Conservation (phyloP, 2,113 vertebrate species). For the Sturnus vulgaris region DNA sequence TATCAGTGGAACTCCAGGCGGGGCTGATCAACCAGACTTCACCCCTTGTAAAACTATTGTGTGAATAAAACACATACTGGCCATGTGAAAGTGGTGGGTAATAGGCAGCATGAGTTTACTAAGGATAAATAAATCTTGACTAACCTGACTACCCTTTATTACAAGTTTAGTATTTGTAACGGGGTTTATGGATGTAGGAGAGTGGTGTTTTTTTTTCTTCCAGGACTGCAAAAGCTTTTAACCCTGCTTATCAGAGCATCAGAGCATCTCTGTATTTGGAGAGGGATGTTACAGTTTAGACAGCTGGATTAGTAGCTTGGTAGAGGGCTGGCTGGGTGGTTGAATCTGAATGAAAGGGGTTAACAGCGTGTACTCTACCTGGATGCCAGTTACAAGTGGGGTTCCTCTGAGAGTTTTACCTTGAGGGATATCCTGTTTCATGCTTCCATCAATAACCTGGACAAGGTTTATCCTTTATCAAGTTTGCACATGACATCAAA, state of each 20-base stretch:
- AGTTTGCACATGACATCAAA: not conserved
- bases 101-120: not conserved
- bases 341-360: not conserved
- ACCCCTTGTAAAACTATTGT: fast-evolving
- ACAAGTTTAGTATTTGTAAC: not conserved
- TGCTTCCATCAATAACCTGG: not conserved
- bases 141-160: not conserved
- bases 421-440: not conserved
- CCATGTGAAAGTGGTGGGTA: not conserved
- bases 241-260: not conserved
- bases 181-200: not conserved
- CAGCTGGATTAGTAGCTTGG: not conserved
- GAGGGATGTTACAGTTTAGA: not conserved
- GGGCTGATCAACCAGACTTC: not conserved
- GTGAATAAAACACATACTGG: not conserved
- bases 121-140: not conserved
- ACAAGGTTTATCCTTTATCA: not conserved
- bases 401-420: not conserved
- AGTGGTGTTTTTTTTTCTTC: not conserved
- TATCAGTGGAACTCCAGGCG: not conserved
- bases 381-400: not conserved
- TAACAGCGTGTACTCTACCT: not conserved
- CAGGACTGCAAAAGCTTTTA: not conserved
- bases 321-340: not conserved
- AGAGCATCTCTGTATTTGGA: not conserved